Evolutionary conservation across 2,797 vertebrate genomes (phyloP).

Genomic region (Microchirus variegatus): DNA sequence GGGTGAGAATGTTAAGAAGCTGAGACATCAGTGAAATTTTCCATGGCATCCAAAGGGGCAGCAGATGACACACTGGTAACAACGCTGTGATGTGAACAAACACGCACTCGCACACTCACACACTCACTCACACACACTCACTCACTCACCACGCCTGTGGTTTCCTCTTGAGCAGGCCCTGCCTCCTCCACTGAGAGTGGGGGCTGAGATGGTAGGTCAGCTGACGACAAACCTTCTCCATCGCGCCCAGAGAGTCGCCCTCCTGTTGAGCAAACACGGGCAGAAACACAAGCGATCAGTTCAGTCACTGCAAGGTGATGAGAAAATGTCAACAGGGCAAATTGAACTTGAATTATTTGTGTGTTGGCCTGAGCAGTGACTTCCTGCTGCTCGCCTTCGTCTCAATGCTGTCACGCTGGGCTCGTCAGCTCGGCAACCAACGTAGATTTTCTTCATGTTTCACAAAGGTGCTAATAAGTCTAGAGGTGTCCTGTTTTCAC

Average conservation of each 20-base stretch:
- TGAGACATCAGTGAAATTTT: slow-evolving; percentile 5
- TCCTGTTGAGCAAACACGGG: slow-evolving; percentile 80
- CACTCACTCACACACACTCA: slow-evolving; percentile 24
- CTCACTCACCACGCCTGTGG: slow-evolving; percentile 93
- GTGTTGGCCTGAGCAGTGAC: neutral
- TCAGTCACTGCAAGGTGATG: neutral
- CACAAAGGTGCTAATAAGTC: too few relatives aligned
- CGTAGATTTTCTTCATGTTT: neutral
- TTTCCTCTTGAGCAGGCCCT: slow-evolving; percentile 94
- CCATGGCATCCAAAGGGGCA: slow-evolving; percentile 42
- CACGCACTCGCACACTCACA: neutral
- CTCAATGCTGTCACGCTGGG: neutral
- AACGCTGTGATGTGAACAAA: too few relatives aligned
- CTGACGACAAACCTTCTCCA: slow-evolving; percentile 99
- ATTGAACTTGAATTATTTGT: neutral
- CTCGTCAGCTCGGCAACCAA: too few relatives aligned
- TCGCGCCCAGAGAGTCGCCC: slow-evolving; percentile 89
- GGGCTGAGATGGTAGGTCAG: slow-evolving; percentile 98
- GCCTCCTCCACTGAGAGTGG: slow-evolving; percentile 94
- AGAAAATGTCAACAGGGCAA: neutral
- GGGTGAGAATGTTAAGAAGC: slow-evolving; percentile 12
- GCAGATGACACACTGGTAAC: slow-evolving; percentile 54
- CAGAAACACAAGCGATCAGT: slow-evolving; percentile 11
- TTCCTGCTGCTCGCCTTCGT: slow-evolving; percentile 1
- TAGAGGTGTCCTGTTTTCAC: too few relatives aligned